phyloP scores from a whole-genome alignment of 92 coral and sea anemone genomes.

The Diadumene lineata region DNA sequence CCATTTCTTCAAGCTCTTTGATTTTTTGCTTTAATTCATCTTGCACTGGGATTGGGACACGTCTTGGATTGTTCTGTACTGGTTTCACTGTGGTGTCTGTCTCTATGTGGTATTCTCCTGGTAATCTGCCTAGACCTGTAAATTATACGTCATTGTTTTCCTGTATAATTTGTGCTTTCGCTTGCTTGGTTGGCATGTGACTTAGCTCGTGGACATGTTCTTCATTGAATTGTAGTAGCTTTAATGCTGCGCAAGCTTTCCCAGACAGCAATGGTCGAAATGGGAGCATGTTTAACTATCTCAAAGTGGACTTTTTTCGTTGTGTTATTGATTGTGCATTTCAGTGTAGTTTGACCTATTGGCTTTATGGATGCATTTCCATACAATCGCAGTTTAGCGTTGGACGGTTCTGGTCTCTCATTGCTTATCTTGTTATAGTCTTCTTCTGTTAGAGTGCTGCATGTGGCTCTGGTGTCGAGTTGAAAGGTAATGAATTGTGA shows the following conservation, averaged over 20 bases:
- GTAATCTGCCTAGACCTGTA: constrained; percentile 56
- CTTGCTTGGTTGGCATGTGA: too few species aligned
- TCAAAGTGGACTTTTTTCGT: constrained; percentile 46
- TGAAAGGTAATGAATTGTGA: constrained; percentile 17
- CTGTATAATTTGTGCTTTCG: constrained; percentile 20
- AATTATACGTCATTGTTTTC: constrained; percentile 46
- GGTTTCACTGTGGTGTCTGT: constrained; percentile 7
- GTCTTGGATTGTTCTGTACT: constrained; percentile 34
- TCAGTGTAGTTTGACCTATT: constrained; percentile 31
- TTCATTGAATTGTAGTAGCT: constrained; percentile 24
- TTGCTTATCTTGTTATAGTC: constrained; percentile 40
- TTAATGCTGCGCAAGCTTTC: constrained; percentile 47
- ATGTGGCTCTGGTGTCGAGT: constrained; percentile 45
- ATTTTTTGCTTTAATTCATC: constrained; percentile 23
- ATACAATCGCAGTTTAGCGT: constrained; percentile 29
- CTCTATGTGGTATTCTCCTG: constrained; percentile 54
- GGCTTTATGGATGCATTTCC: constrained; percentile 23
- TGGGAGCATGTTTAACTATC: constrained; percentile 34
- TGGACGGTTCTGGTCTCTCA: constrained; percentile 32
- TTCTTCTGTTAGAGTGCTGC: constrained; percentile 35
- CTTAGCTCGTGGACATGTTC: constrained; percentile 20
- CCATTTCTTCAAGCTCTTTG: neutral
- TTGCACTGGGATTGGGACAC: constrained; percentile 38
- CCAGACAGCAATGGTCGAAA: constrained; percentile 29
- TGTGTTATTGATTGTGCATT: too few species aligned